A percentile compares a stretch with the other conserved stretches of the same genome.
Conservation (phyloP, 2,888 invertebrate genomes). For the Yponomeuta evonymella region DNA sequence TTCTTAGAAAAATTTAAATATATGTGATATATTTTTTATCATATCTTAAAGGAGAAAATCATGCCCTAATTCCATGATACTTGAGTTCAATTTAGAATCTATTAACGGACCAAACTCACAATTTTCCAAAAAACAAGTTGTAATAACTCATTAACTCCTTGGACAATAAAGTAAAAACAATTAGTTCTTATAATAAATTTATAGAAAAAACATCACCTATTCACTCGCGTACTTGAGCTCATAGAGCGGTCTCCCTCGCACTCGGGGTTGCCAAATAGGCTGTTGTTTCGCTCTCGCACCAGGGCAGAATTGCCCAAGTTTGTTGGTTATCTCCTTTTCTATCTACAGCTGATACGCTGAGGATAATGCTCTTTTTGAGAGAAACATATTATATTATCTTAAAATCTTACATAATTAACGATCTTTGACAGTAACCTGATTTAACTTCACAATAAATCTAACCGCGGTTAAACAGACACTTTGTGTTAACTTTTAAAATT, state of each 20-base stretch:
- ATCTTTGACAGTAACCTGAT: no score
- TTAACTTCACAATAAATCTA: no score
- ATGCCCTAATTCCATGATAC: background rate
- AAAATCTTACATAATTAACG: background rate
- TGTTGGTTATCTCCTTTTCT: conserved; percentile 53
- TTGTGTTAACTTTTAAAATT: no score
- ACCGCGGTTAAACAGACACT: no score
- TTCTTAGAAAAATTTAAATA: no score
- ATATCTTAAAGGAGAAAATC: background rate
- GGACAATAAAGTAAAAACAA: conserved; percentile 52
- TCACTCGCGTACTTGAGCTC: conserved; percentile 14
- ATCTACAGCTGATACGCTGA: conserved; percentile 32
- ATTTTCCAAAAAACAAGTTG: background rate
- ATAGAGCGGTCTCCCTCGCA: conserved; percentile 30
- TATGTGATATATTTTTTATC: no score
- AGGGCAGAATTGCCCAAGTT: conserved; percentile 47
- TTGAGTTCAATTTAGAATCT: background rate
- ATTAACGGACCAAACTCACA: background rate
- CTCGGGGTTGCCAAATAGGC: conserved; percentile 24
- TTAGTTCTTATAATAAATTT: conserved; percentile 53
- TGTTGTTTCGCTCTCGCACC: conserved; percentile 40
- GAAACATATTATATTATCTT: background rate
- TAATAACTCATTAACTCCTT: background rate
- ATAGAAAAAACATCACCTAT: conserved; percentile 48
- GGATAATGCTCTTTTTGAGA: conserved; percentile 30